These are phyloP conservation scores for Pseudocheirus occidentalis DNA, from an alignment of 2,797 vertebrate genomes.

Conservation along the genomic window DNA sequence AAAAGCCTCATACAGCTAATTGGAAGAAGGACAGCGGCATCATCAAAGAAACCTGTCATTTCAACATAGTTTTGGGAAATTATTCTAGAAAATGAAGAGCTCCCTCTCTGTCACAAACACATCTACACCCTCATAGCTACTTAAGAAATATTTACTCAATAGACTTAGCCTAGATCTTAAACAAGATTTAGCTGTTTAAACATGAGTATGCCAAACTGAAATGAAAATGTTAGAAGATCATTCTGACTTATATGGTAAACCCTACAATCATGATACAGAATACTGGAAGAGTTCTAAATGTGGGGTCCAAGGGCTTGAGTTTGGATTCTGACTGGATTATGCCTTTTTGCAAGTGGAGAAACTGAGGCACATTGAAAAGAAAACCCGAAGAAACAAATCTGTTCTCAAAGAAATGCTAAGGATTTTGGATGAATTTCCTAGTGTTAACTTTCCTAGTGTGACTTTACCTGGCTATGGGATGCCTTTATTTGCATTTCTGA, in stretches of 20 bases:
- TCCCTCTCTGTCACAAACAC: neutral
- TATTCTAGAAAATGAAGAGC: neutral
- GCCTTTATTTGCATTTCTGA: neutral
- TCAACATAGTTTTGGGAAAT: slow-evolving; percentile 15
- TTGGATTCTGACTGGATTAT: neutral
- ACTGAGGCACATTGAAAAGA: neutral
- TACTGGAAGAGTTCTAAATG: neutral
- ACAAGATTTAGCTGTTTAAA: neutral
- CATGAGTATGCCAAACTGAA: neutral
- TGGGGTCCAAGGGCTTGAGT: neutral
- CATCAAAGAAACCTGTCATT: neutral
- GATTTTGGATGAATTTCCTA: neutral
- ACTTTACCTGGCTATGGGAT: too few species aligned
- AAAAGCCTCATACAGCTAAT: slow-evolving; percentile 40
- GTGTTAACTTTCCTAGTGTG: neutral
- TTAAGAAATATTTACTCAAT: neutral
- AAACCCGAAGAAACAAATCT: neutral
- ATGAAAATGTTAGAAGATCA: neutral
- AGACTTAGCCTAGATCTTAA: neutral
- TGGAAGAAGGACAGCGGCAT: slow-evolving; percentile 6
- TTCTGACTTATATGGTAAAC: neutral
- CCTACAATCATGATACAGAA: neutral
- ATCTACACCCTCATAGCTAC: neutral
- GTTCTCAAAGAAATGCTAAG: neutral
- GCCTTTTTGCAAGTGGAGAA: neutral